Percentiles rank a stretch among this genome's conserved stretches.
phyloP scores from a whole-genome alignment of 2,113 vertebrate genomes.

The Tupaia tana region DNA sequence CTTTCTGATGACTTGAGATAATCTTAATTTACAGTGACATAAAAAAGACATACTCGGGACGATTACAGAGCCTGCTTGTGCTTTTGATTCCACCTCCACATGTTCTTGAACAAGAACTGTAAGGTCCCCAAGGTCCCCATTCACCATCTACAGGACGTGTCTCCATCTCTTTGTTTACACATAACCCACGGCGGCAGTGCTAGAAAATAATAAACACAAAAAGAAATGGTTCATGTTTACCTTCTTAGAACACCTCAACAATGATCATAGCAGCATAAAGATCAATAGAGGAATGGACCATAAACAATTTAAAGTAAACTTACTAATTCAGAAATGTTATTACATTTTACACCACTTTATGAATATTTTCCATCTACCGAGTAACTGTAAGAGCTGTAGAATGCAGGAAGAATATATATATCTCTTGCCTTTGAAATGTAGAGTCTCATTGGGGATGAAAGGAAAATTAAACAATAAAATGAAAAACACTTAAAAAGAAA shows the following conservation, averaged over 20 bases:
- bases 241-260: background rate
- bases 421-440: constrained; percentile 5
- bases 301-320: background rate
- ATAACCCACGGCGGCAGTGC: constrained; percentile 96
- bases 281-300: background rate
- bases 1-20: constrained; percentile 45
- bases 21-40: constrained; percentile 77
- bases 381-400: background rate
- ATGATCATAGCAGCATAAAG: background rate
- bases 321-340: background rate
- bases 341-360: background rate
- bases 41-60: constrained; percentile 92
- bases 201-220: constrained; percentile 80
- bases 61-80: constrained; percentile 93
- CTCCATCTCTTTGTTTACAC: constrained; percentile 94
- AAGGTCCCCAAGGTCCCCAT: constrained; percentile 96
- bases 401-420: background rate
- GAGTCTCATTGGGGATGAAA: background rate
- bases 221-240: background rate
- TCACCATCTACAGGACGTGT: constrained; percentile 93
- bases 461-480: background rate
- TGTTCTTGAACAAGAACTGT: constrained; percentile 94
- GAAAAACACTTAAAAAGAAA: constrained; percentile 11
- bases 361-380: background rate
- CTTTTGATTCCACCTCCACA: constrained; percentile 97